Percentiles rank a stretch among this genome's conserved stretches.
Evolutionary conservation across 2,113 vertebrate genomes (phyloP).

Genomic region (Tyrannus savana): DNA sequence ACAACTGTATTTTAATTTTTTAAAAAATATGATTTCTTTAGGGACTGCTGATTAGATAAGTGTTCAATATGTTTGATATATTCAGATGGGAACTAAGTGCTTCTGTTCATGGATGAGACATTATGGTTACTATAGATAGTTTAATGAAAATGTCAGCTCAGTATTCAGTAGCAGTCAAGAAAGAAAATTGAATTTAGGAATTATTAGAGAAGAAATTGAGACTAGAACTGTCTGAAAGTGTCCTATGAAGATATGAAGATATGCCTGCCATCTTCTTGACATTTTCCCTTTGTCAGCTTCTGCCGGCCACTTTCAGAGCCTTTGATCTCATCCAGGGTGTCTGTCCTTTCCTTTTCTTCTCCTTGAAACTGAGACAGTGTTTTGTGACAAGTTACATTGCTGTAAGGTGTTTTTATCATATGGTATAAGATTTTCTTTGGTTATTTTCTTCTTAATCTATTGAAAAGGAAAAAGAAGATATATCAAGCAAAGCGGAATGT

Average conservation of each 20-base stretch:
- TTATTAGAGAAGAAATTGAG: neutral
- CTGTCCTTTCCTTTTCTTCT: neutral
- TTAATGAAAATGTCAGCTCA: slow-evolving; percentile 29
- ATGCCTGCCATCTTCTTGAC: neutral
- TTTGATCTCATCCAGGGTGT: neutral
- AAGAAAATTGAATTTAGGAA: slow-evolving; percentile 20
- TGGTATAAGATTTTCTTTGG: neutral
- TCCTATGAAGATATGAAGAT: neutral
- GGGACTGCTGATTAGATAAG: neutral
- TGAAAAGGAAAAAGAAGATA: neutral
- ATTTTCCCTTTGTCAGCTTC: neutral
- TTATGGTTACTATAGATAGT: neutral
- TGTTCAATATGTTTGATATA: neutral
- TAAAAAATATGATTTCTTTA: neutral
- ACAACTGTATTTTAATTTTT: neutral
- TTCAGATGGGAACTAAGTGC: neutral
- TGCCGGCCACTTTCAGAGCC: neutral
- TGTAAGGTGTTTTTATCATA: neutral
- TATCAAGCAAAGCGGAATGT: neutral
- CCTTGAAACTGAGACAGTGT: neutral
- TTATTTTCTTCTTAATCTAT: neutral
- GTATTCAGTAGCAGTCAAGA: neutral
- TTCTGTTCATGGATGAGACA: neutral
- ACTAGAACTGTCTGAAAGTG: neutral
- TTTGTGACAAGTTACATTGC: neutral